Base-by-base conservation (phyloP, 2,888 invertebrate genomes). In the Sthenelais limicola region DNA sequence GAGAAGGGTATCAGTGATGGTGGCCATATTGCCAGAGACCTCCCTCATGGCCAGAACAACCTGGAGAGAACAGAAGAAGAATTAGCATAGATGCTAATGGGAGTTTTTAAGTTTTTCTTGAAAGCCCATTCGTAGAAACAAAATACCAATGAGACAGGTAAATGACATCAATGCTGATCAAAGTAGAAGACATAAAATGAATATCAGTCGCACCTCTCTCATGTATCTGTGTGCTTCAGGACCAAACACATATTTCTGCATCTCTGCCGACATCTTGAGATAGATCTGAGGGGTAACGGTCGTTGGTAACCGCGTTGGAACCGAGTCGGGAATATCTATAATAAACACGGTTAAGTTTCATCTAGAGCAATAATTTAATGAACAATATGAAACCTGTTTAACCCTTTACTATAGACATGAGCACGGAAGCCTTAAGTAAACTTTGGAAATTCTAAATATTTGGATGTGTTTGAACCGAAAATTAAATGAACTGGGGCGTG, bases 41-140 rank as follows among this genome's bases (percentile, higher is more conserved):
- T 88, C 88, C 38, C 87, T 74, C 51, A 87, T 80, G 24, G 88
- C 87, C 74, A 84, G 81, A 28, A 88, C 85, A 71, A 88, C 86
- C 87, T 88, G 79, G 1, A 18, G 51, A 26, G 15, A 26, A 54
- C 5, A 12, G n/a, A 26, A 28, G n/a, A 15, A 7, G 28, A 21
- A 7, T 49, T 49, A 9, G 5, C n/a, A 49, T 26, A 49, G 24
- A n/a, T 9, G n/a, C n/a, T n/a, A n/a, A n/a, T n/a, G n/a, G n/a
- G n/a, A n/a, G n/a, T n/a, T n/a, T n/a, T n/a, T n/a, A n/a, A n/a
- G n/a, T n/a, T n/a, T n/a, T n/a, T n/a, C n/a, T n/a, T n/a, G n/a
- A n/a, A n/a, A n/a, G n/a, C n/a, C n/a, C n/a, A n/a, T n/a, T 49
- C 5, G n/a, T n/a, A 49, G 9, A 21, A 43, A 43, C 12, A 43